These are phyloP conservation scores for Rhineura floridana DNA, from an alignment of 2,113 vertebrate genomes.

Conservation along the genomic window DNA sequence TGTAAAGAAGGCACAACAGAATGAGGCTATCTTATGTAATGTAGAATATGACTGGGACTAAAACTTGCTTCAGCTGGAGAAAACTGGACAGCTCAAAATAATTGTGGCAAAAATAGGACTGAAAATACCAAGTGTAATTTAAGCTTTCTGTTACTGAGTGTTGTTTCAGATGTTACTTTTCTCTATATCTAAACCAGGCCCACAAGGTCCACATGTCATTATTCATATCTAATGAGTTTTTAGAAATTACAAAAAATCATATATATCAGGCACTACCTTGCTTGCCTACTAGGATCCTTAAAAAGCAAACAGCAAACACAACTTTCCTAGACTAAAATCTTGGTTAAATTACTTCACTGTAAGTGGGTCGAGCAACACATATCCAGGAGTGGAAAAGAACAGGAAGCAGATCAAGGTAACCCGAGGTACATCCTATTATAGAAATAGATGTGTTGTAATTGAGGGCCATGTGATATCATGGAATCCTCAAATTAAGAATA, in stretches of 20 bases:
- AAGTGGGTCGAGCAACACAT: neutral
- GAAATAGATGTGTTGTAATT: neutral
- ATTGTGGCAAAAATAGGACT: neutral
- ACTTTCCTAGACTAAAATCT: neutral
- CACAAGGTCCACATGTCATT: neutral
- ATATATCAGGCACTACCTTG: too few relatives aligned
- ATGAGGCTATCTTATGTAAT: constrained; percentile 19
- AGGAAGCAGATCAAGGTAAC: neutral
- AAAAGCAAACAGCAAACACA: neutral
- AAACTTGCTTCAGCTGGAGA: neutral
- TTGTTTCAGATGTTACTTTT: neutral
- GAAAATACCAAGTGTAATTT: neutral
- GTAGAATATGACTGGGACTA: rapidly evolving
- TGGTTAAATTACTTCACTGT: neutral
- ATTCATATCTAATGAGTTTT: neutral
- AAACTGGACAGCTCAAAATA: too few relatives aligned
- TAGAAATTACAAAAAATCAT: neutral
- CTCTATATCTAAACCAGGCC: neutral
- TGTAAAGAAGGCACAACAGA: constrained; percentile 3
- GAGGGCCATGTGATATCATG: neutral
- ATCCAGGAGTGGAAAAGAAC: neutral
- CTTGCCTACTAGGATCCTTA: neutral
- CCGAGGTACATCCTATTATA: neutral
- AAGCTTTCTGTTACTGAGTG: neutral
- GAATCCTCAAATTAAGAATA: neutral